A percentile compares a stretch with the other conserved stretches of the same genome.
Conservation (phyloP, 2,888 invertebrate species). For the Strigamia crassipes region DNA sequence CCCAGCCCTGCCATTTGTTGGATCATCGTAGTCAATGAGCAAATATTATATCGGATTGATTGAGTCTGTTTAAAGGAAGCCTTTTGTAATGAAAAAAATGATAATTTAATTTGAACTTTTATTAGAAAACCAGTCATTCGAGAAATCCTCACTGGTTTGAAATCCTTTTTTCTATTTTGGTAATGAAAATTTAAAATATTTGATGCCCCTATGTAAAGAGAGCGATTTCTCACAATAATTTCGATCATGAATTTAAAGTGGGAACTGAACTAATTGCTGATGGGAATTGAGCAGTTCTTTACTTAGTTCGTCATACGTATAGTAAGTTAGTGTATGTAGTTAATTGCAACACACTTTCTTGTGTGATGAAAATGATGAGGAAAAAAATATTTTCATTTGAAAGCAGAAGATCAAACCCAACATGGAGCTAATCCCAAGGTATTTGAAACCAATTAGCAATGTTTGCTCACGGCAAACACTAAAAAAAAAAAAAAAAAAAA, state of each 20-base stretch:
- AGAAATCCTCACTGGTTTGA: no score
- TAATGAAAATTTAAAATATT: not conserved
- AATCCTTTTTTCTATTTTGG: no score
- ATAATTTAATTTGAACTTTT: no score
- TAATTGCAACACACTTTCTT: not conserved
- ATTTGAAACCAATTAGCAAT: conserved; percentile 2
- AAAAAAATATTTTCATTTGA: not conserved
- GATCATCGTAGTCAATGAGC: no score
- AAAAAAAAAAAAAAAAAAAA: no score
- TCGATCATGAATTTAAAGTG: not conserved
- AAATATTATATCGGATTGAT: no score
- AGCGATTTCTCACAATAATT: not conserved
- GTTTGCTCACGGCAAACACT: not conserved
- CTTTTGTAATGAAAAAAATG: no score
- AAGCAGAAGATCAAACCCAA: not conserved
- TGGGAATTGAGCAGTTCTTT: conserved; percentile 2
- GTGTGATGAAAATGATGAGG: not conserved
- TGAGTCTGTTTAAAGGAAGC: no score
- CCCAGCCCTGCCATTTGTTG: no score
- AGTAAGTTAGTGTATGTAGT: not conserved
- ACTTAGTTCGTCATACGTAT: not conserved
- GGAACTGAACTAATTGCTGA: conserved; percentile 10
- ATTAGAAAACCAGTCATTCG: no score
- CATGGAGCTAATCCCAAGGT: not conserved
- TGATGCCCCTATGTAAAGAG: not conserved